Conservation (phyloP, 1,140 invertebrate species). For the Ceratosolen fusciceps region DNA sequence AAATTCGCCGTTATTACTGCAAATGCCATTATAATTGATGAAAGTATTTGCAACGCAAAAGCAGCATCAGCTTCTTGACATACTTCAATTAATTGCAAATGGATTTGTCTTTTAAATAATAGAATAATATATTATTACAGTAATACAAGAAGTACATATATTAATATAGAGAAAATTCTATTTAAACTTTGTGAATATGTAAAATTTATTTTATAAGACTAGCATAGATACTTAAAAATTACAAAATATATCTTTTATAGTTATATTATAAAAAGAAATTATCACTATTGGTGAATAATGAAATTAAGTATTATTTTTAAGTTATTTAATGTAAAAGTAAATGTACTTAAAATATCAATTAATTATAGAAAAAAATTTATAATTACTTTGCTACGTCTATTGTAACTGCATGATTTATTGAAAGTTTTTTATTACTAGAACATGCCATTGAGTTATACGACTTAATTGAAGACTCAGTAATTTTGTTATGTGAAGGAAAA, state of each 20-base stretch:
- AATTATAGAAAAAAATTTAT: neutral
- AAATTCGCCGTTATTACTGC: slow-evolving; percentile 47
- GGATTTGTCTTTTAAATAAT: slow-evolving; percentile 52
- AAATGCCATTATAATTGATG: slow-evolving; percentile 49
- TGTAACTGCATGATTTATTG: neutral
- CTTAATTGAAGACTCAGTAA: neutral
- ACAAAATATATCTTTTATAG: too few relatives aligned
- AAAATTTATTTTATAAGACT: too few relatives aligned
- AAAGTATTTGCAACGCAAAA: slow-evolving; percentile 54
- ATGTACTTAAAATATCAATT: neutral
- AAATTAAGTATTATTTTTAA: slow-evolving; percentile 3
- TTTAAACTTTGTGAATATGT: too few relatives aligned
- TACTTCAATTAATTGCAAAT: slow-evolving; percentile 52
- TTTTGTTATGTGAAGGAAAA: slow-evolving; percentile 45
- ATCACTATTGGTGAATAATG: too few relatives aligned
- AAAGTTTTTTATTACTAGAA: neutral
- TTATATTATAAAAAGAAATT: too few relatives aligned
- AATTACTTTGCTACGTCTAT: slow-evolving; percentile 27
- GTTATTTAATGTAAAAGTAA: neutral
- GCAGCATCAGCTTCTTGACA: slow-evolving; percentile 42
- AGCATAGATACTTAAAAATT: too few relatives aligned
- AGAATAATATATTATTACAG: too few relatives aligned
- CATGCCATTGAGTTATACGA: neutral
- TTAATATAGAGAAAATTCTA: too few relatives aligned
- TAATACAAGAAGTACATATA: too few relatives aligned